Evolutionary conservation across 1,140 invertebrate species (phyloP).

Genomic region (Magallana ariakensis): DNA sequence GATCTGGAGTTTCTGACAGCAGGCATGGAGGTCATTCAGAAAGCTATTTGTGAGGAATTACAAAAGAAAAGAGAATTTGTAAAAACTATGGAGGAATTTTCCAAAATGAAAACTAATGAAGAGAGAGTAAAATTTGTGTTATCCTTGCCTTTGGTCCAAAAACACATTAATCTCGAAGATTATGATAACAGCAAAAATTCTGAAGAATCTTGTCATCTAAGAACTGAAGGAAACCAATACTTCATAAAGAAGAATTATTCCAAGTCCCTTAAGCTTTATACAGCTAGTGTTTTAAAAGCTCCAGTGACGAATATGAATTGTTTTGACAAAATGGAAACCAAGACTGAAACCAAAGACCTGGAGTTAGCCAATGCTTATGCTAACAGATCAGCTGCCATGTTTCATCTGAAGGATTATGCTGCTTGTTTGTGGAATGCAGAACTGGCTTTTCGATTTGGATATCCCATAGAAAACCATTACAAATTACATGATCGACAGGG

Average conservation of each 20-base stretch:
- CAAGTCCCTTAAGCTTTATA: constrained; percentile 88
- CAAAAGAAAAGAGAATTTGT: constrained; percentile 38
- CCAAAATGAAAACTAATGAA: constrained; percentile 66
- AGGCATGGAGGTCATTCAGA: neutral
- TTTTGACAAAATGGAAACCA: neutral
- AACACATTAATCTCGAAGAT: constrained; percentile 64
- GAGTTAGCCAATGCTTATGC: constrained; percentile 89
- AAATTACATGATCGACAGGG: constrained; percentile 90
- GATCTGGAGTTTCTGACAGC: neutral
- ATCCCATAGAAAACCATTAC: constrained; percentile 87
- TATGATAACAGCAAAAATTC: constrained; percentile 82
- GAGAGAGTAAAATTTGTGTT: constrained; percentile 72
- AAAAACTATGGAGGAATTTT: constrained; percentile 58
- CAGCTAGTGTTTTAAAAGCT: constrained; percentile 81
- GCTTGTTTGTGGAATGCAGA: constrained; percentile 84
- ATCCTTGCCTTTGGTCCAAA: constrained; percentile 66
- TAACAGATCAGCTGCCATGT: constrained; percentile 92
- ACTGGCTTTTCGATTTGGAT: constrained; percentile 85
- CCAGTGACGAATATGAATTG: constrained; percentile 65
- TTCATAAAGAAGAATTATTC: constrained; percentile 88
- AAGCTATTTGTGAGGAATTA: constrained; percentile 4
- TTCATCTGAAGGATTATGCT: constrained; percentile 87
- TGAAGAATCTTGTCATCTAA: constrained; percentile 84
- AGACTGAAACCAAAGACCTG: constrained; percentile 57
- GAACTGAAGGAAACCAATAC: constrained; percentile 88